These are phyloP conservation scores for Caenorhabditis angaria DNA, from an alignment of 2,888 invertebrate species.

Conservation along the genomic window DNA sequence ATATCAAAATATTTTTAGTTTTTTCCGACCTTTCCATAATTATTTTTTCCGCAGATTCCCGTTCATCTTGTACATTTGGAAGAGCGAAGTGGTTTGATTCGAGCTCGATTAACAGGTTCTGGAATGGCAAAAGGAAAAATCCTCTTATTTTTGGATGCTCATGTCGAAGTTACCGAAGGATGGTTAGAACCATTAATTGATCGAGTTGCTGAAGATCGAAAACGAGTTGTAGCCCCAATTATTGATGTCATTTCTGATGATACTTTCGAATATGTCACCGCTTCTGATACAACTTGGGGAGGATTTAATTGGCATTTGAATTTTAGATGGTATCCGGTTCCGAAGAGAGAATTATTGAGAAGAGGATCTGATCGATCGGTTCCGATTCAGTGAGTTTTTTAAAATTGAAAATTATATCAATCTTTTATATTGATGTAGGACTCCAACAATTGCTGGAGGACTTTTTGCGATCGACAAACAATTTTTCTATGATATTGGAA, in stretches of 20 bases:
- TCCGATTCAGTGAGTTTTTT: slow-evolving; percentile 43
- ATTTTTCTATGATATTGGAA: slow-evolving; percentile 96
- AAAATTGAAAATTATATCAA: slow-evolving; percentile 3
- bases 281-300: slow-evolving; percentile 99
- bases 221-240: slow-evolving; percentile 60
- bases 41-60: no score
- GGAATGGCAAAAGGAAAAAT: slow-evolving; percentile 89
- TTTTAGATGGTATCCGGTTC: slow-evolving; percentile 92
- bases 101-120: slow-evolving; percentile 92
- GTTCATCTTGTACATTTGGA: slow-evolving; percentile 86
- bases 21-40: slow-evolving; percentile 63
- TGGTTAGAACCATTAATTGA: slow-evolving; percentile 94
- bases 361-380: slow-evolving; percentile 82
- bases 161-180: slow-evolving; percentile 86
- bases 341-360: slow-evolving; percentile 93
- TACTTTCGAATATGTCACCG: slow-evolving; percentile 97
- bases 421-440: slow-evolving; percentile 74
- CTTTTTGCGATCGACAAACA: slow-evolving; percentile 89
- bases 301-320: slow-evolving; percentile 99
- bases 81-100: slow-evolving; percentile 91
- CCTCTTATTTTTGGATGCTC: slow-evolving; percentile 95
- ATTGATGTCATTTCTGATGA: slow-evolving; percentile 80
- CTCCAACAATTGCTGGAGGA: slow-evolving; percentile 98
- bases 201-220: slow-evolving; percentile 87
- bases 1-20: no score